Conservation (phyloP, 2,797 vertebrate genomes). For the Notolepis coatsorum region DNA sequence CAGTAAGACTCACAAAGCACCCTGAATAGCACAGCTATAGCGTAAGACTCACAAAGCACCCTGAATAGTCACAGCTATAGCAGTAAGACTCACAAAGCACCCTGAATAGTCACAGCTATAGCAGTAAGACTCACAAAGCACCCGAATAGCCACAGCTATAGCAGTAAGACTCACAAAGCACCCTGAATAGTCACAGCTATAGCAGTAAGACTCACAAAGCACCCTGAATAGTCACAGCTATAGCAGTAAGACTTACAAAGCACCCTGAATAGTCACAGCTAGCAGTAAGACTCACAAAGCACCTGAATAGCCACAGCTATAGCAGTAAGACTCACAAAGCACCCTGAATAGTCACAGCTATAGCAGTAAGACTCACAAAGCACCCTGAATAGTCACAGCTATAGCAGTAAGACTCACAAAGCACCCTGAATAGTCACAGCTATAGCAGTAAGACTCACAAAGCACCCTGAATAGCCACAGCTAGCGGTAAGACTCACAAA, state of each 20-base stretch:
- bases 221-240: conserved; percentile 55
- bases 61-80: conserved; percentile 53
- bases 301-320: conserved; percentile 55
- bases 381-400: conserved; percentile 54
- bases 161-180: conserved; percentile 41
- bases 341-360: conserved; percentile 55
- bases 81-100: conserved; percentile 41
- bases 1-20: too few relatives aligned
- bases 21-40: conserved; percentile 52
- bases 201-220: conserved; percentile 40
- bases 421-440: conserved; percentile 53
- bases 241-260: conserved; percentile 40
- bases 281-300: too few relatives aligned
- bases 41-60: conserved; percentile 43
- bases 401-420: conserved; percentile 41
- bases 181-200: conserved; percentile 54
- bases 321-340: conserved; percentile 40
- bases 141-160: conserved; percentile 55
- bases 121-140: too few relatives aligned
- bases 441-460: conserved; percentile 42
- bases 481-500: conserved; percentile 42
- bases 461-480: conserved; percentile 53
- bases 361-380: conserved; percentile 40
- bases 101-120: too few relatives aligned
- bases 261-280: conserved; percentile 23